Evolutionary conservation across 2,888 invertebrate genomes (phyloP).

Genomic region (Flexamia atlantica): DNA sequence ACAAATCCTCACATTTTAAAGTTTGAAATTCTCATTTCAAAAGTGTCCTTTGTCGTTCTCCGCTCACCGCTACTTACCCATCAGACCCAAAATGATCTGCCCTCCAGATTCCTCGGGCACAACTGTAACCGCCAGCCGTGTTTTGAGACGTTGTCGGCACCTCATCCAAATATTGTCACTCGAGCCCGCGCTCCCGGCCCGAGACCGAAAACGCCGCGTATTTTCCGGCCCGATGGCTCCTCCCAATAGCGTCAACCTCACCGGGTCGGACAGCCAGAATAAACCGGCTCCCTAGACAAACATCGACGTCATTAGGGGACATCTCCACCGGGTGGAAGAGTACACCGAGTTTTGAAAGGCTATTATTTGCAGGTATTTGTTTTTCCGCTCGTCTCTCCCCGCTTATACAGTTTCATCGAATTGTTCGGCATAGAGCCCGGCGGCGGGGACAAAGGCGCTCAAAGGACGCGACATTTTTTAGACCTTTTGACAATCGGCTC

Average conservation of each 20-base stretch:
- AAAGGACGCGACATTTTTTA: slow-evolving; percentile 55
- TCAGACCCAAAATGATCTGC: too few relatives aligned
- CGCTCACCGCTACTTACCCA: too few relatives aligned
- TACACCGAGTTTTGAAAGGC: slow-evolving; percentile 61
- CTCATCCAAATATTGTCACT: slow-evolving; percentile 59
- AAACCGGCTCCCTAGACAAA: slow-evolving; percentile 47
- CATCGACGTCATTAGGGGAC: slow-evolving; percentile 52
- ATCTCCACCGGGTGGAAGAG: slow-evolving; percentile 61
- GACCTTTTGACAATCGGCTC: slow-evolving; percentile 46
- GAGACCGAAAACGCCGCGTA: not conserved
- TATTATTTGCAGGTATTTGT: slow-evolving; percentile 61
- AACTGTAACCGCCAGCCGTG: not conserved
- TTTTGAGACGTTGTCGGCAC: slow-evolving; percentile 19
- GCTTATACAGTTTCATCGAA: slow-evolving; percentile 44
- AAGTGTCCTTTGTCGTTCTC: too few relatives aligned
- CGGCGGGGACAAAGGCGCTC: slow-evolving; percentile 3
- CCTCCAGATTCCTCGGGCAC: too few relatives aligned
- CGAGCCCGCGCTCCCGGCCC: slow-evolving; percentile 21
- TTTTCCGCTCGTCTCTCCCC: slow-evolving; percentile 36
- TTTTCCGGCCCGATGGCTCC: slow-evolving; percentile 20
- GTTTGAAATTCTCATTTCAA: too few relatives aligned
- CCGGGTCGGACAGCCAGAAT: slow-evolving; percentile 48
- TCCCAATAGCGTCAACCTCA: not conserved
- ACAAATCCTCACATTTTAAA: too few relatives aligned
- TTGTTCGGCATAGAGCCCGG: slow-evolving; percentile 29